A percentile compares a stretch with the other conserved stretches of the same genome.
These are phyloP conservation scores for Tetrao urogallus DNA, from an alignment of 2,113 vertebrate species.

Conservation along the genomic window DNA sequence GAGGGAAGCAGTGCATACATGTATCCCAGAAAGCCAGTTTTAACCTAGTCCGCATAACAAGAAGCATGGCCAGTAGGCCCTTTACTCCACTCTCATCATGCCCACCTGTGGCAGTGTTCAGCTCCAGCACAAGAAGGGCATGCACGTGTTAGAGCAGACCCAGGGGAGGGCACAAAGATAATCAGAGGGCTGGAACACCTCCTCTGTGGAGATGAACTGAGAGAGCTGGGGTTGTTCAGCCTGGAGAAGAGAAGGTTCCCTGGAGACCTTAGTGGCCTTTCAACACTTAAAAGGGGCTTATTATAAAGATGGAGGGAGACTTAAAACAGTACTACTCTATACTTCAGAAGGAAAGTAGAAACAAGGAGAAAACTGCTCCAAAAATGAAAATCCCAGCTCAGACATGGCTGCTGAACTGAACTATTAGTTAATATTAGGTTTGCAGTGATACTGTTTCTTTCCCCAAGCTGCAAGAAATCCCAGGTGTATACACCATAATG, in stretches of 20 bases:
- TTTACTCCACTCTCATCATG: background rate
- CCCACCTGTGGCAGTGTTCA: background rate
- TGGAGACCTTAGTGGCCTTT: background rate
- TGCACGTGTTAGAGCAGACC: background rate
- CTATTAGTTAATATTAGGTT: background rate
- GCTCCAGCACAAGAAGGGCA: background rate
- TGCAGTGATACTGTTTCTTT: background rate
- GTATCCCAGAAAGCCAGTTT: background rate
- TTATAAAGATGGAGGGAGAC: background rate
- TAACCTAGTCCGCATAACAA: background rate
- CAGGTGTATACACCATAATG: rapidly evolving
- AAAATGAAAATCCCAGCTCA: background rate
- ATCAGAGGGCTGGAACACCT: background rate
- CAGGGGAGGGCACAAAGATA: background rate
- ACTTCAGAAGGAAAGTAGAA: background rate
- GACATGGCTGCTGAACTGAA: background rate
- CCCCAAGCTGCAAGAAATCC: slow-evolving; percentile 63
- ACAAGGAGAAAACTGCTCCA: background rate
- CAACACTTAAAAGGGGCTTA: background rate
- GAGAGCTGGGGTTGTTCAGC: background rate
- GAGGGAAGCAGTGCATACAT: background rate
- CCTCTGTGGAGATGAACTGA: background rate
- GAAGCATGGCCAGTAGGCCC: background rate
- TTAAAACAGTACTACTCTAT: background rate
- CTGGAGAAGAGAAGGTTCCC: background rate